Percentiles rank a stretch among this genome's conserved stretches.
Conservation (phyloP, 1,140 invertebrate genomes). For the Neuroterus valhalla region DNA sequence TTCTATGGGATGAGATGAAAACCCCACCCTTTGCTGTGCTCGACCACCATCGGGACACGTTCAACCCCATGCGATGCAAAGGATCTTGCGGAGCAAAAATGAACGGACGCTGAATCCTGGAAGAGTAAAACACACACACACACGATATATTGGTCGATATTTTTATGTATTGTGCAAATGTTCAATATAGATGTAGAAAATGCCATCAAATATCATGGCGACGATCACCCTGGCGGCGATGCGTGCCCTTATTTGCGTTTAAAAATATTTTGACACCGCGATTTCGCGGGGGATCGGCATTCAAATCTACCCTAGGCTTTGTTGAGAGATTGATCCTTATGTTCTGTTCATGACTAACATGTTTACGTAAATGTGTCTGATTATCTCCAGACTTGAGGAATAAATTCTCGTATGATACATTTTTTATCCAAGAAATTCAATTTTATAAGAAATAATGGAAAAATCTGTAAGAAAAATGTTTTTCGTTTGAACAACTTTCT, state of each 20-base stretch:
- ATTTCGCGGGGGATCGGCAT: conserved; percentile 40
- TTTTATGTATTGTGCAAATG: conserved; percentile 6
- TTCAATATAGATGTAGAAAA: background rate
- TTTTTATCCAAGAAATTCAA: too few species aligned
- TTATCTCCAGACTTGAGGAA: too few species aligned
- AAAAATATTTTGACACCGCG: conserved; percentile 59
- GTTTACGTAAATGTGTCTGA: too few species aligned
- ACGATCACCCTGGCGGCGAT: conserved; percentile 16
- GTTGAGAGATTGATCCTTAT: background rate
- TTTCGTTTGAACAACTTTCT: too few species aligned
- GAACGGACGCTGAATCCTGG: conserved; percentile 36
- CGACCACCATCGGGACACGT: conserved; percentile 43
- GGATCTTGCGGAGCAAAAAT: conserved; percentile 42
- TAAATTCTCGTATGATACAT: too few species aligned
- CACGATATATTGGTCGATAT: background rate
- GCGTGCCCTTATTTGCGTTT: conserved; percentile 43
- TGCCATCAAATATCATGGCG: too few species aligned
- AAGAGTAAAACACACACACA: background rate
- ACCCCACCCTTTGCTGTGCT: conserved; percentile 34
- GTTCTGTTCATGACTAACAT: background rate
- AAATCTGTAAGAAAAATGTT: too few species aligned
- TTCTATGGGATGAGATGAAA: conserved; percentile 35
- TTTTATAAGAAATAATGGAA: too few species aligned
- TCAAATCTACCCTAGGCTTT: conserved; percentile 31
- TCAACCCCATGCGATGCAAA: conserved; percentile 34